Evolutionary conservation across 2,888 invertebrate genomes (phyloP), one percentile per base, ranked within the genome.

Genomic region (Conomelus anceps): DNA sequence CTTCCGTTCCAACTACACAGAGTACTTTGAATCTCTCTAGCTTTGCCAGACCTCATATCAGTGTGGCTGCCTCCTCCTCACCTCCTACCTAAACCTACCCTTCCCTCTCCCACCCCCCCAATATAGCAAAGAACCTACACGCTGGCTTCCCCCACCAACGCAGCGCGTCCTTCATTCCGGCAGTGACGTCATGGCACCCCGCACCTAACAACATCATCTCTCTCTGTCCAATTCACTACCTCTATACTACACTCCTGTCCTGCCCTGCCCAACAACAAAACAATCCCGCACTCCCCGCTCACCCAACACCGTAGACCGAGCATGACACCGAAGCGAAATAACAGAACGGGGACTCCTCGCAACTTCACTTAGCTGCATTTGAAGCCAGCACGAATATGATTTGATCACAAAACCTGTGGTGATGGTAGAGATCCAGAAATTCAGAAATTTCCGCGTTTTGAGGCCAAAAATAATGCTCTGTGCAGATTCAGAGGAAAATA

Each of bases 111-210:
- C 86, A 23, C 24, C 23, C 86, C 87, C 63, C 29, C 85, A 86
- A n/a, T n/a, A n/a, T n/a, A n/a, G n/a, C n/a, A n/a, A n/a, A n/a
- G 34, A 34, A 34, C 63, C 63, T 63, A 63, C n/a, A 63, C 63
- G n/a, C n/a, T 63, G n/a, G 63, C 63, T 63, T 63, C 63, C 85
- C 89, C 85, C 22, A 84, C 84, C 86, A 22, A 87, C n/a, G 24
- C 34, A 26, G 34, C 85, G 88, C 89, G 88, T 86, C 89, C 88
- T 89, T 89, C 89, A 88, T 89, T 88, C 89, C 88, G 88, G 89
- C 88, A 84, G 84, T 34, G 22, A 22, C 84, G 87, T 89, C 88
- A 89, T 87, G 89, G 84, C 89, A 89, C 89, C 23, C 88, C 41
- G 88, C 89, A 89, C 34, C 34, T 17, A 34, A 34, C 13, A 17